Conservation (phyloP, 1,140 invertebrate species). For the Eubasilissa regina region DNA sequence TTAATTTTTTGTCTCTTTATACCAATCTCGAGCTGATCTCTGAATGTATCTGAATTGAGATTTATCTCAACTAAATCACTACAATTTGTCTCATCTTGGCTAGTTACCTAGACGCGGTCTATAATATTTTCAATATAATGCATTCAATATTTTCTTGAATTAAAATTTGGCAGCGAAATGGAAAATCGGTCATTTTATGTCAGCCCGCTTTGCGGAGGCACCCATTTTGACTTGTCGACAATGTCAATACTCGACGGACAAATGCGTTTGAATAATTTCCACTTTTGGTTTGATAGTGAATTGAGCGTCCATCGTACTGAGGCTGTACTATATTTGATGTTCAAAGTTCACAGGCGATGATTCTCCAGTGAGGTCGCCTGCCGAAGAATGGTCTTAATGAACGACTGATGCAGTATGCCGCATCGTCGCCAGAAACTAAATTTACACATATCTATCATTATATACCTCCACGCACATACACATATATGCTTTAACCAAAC, state of each 20-base stretch:
- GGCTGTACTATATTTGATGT: neutral
- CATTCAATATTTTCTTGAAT: too few relatives aligned
- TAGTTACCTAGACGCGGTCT: too few relatives aligned
- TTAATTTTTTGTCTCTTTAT: too few relatives aligned
- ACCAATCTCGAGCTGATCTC: too few relatives aligned
- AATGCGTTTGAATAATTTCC: constrained; percentile 14
- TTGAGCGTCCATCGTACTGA: neutral
- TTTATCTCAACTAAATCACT: too few relatives aligned
- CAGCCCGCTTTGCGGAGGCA: neutral
- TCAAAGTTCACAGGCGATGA: neutral
- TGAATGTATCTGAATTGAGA: too few relatives aligned
- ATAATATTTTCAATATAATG: too few relatives aligned
- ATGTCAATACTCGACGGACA: neutral
- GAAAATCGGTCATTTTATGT: neutral
- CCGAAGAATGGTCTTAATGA: neutral
- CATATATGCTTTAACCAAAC: too few relatives aligned
- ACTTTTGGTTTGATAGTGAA: constrained; percentile 18
- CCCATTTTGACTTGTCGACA: neutral
- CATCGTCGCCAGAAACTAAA: neutral
- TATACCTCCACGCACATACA: too few relatives aligned
- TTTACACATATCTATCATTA: too few relatives aligned
- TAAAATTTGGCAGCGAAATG: neutral
- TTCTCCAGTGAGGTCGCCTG: neutral
- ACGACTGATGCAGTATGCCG: neutral
- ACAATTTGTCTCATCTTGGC: too few relatives aligned